Evolutionary conservation across 53 echinoderm and acorn worm species (phyloP).

Genomic region (Apostichopus leukothele): DNA sequence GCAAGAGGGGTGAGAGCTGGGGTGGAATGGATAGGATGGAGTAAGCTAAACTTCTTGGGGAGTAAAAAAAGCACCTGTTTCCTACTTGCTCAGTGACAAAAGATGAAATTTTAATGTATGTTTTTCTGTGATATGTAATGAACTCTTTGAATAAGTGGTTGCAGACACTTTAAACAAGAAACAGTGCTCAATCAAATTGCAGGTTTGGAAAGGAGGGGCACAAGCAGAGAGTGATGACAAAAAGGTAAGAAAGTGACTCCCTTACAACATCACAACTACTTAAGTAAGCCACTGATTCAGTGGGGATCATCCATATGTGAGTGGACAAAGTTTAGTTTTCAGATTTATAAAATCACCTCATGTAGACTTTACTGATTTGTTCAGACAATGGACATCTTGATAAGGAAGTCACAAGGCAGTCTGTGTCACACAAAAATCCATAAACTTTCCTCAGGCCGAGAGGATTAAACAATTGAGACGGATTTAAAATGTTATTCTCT

Average conservation of each 20-base stretch:
- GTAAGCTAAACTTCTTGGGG: neutral
- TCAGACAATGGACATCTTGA: neutral
- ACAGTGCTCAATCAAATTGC: neutral
- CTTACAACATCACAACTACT: neutral
- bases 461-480: neutral
- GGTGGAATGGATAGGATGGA: neutral
- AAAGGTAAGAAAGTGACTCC: neutral
- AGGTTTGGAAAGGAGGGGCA: neutral
- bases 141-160: neutral
- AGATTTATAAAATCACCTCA: neutral
- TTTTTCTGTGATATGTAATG: neutral
- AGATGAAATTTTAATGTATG: neutral
- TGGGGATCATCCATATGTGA: neutral
- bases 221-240: neutral
- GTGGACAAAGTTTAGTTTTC: neutral
- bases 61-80: neutral
- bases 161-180: neutral
- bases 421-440: neutral
- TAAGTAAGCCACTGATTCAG: neutral
- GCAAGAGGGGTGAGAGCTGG: neutral
- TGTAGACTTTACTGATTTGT: neutral
- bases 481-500: neutral
- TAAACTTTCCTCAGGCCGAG: neutral
- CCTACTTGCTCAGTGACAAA: neutral
- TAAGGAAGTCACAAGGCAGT: neutral